Conservation (phyloP, 2,888 invertebrate species). For the Melanostoma scalare region DNA sequence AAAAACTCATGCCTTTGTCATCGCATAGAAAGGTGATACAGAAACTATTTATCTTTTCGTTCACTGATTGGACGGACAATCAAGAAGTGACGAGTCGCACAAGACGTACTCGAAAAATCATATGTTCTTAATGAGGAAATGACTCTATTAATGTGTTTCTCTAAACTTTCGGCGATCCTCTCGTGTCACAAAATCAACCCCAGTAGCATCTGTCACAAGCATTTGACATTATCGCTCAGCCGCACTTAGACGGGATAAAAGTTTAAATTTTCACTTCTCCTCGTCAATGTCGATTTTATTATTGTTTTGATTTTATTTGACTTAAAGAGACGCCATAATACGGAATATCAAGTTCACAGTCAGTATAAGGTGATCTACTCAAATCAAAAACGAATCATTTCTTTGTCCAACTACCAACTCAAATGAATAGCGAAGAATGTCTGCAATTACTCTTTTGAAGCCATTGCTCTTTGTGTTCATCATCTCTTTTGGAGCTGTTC, state of each 20-base stretch:
- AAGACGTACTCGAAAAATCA: constrained; percentile 19
- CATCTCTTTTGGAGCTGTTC: constrained; percentile 37
- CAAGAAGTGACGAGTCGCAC: constrained; percentile 48
- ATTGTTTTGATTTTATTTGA: constrained; percentile 7
- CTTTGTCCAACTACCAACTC: neutral
- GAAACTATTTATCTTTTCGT: constrained; percentile 1
- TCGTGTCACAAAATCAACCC: constrained; percentile 54
- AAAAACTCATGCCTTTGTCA: neutral
- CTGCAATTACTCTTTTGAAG: constrained; percentile 55
- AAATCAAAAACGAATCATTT: constrained; percentile 9
- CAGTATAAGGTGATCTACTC: constrained; percentile 14
- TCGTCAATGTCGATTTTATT: constrained; percentile 20
- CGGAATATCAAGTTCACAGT: constrained; percentile 55
- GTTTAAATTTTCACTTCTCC: constrained; percentile 41
- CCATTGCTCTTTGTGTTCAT: constrained; percentile 45
- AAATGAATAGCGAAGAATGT: constrained; percentile 18
- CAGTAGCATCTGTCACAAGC: constrained; percentile 42
- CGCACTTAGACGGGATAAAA: constrained; percentile 46
- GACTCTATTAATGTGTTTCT: constrained; percentile 63
- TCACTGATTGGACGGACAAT: constrained; percentile 36
- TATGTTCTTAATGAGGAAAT: constrained; percentile 67
- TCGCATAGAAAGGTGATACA: constrained; percentile 11
- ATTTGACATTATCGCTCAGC: constrained; percentile 37
- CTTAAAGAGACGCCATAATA: constrained; percentile 26
- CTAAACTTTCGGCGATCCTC: constrained; percentile 48